Conservation (phyloP, 2,797 vertebrate genomes). For the Sitta carolinensis region DNA sequence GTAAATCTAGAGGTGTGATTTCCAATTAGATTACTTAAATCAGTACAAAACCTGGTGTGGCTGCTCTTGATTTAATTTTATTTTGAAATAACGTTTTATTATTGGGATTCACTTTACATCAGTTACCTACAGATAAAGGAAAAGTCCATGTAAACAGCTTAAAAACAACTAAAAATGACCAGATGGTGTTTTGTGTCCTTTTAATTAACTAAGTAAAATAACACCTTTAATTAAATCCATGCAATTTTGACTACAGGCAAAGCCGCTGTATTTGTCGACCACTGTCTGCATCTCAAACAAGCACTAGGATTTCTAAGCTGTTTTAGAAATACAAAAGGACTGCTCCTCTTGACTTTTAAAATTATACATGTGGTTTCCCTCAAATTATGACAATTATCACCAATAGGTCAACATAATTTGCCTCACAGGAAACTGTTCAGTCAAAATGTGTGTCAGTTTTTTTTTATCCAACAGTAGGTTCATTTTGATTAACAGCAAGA, state of each 20-base stretch:
- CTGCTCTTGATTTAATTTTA: not conserved
- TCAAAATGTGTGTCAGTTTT: not conserved
- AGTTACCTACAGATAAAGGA: not conserved
- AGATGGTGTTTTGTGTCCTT: not conserved
- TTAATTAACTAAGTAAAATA: not conserved
- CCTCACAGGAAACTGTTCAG: not conserved
- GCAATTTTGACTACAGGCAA: not conserved
- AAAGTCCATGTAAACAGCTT: not conserved
- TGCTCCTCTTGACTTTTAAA: not conserved
- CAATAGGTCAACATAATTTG: not conserved
- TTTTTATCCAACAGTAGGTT: not conserved
- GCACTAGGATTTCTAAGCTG: not conserved
- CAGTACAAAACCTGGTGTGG: not conserved
- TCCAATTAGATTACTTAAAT: not conserved
- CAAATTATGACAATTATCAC: not conserved
- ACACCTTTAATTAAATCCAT: not conserved
- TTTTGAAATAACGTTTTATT: not conserved
- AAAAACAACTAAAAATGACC: not conserved
- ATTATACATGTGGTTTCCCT: not conserved
- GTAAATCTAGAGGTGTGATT: not conserved
- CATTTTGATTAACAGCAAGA: not conserved
- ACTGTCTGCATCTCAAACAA: not conserved
- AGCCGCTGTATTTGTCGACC: not conserved
- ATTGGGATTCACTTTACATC: not conserved
- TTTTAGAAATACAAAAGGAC: not conserved